Percentiles rank a stretch among this genome's conserved stretches.
phyloP scores from a whole-genome alignment of 2,888 invertebrate species.

The Drosophila hamatofila region DNA sequence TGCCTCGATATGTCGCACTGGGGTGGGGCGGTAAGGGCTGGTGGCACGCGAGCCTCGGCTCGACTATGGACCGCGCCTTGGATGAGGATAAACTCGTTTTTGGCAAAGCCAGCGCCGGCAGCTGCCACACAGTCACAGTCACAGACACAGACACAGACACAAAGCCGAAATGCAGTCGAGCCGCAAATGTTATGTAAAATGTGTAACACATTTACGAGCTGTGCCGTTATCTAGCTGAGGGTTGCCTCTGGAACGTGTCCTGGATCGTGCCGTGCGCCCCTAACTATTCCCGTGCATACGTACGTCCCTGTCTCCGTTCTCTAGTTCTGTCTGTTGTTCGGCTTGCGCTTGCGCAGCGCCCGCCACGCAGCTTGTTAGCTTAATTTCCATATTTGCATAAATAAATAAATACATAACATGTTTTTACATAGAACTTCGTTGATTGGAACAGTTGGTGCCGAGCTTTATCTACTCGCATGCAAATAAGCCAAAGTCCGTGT shows the following conservation, averaged over 20 bases:
- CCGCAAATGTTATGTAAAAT: conserved; percentile 63
- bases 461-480: conserved; percentile 56
- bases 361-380: conserved; percentile 44
- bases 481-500: conserved; percentile 38
- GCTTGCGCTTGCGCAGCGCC: conserved; percentile 62
- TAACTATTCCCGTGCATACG: conserved; percentile 34
- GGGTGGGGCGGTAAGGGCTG: conserved; percentile 34
- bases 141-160: no score
- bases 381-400: conserved; percentile 65
- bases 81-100: conserved; percentile 76
- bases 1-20: conserved; percentile 19
- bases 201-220: conserved; percentile 52
- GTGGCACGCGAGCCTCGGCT: conserved; percentile 59
- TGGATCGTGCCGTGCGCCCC: conserved; percentile 45
- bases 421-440: conserved; percentile 20
- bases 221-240: conserved; percentile 65
- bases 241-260: conserved; percentile 69
- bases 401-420: conserved; percentile 41
- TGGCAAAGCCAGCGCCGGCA: conserved; percentile 58
- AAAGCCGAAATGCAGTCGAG: conserved; percentile 28
- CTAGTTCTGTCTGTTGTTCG: neutral
- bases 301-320: neutral
- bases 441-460: conserved; percentile 48
- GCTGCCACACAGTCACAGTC: conserved; percentile 52
- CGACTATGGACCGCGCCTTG: conserved; percentile 41